Evolutionary conservation across 1,140 invertebrate genomes (phyloP).

Genomic region (Alviniconcha marisindica): DNA sequence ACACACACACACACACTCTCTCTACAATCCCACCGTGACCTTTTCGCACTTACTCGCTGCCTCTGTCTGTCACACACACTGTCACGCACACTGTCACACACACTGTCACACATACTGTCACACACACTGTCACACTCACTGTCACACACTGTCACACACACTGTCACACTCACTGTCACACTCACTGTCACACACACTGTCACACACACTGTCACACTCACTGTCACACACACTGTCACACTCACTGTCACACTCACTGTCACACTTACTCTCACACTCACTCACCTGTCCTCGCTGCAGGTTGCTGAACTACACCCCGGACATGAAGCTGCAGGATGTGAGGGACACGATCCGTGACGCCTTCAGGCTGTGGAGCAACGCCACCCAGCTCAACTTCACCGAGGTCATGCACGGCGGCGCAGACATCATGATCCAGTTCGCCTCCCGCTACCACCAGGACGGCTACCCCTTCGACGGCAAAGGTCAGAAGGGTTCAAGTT

Average conservation of each 20-base stretch:
- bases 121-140: no score
- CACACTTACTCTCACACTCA: neutral
- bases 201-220: neutral
- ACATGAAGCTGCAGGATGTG: constrained; percentile 47
- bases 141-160: neutral
- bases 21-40: neutral
- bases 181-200: no score
- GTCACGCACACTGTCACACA: no score
- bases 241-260: constrained; percentile 31
- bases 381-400: constrained; percentile 66
- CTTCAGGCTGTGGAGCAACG: constrained; percentile 69
- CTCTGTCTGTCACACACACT: neutral
- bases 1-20: constrained; percentile 9
- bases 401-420: constrained; percentile 60
- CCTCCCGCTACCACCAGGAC: constrained; percentile 68
- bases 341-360: constrained; percentile 62
- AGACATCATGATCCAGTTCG: constrained; percentile 72
- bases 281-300: constrained; percentile 34
- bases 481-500: constrained; percentile 61
- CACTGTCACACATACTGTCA: no score
- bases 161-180: neutral
- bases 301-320: constrained; percentile 63
- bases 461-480: constrained; percentile 74
- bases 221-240: constrained; percentile 3
- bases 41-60: neutral